phyloP scores from a whole-genome alignment of 2,797 vertebrate species.

The Petrocephalus sullivani region DNA sequence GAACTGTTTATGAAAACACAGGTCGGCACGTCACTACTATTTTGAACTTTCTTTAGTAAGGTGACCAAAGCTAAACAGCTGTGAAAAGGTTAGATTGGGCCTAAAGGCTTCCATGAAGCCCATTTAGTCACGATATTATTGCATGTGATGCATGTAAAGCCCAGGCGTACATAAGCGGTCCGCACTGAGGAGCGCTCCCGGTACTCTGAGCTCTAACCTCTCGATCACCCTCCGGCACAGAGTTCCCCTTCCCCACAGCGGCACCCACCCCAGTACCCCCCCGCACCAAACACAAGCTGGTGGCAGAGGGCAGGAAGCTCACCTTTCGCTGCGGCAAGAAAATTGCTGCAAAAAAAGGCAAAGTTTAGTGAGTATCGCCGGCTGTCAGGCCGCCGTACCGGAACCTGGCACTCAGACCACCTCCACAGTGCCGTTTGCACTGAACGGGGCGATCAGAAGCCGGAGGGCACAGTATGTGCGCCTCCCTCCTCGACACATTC shows the following conservation, averaged over 20 bases:
- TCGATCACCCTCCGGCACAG: slow-evolving; percentile 49
- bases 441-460: background rate
- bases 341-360: slow-evolving; percentile 88
- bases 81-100: background rate
- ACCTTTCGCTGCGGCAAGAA: slow-evolving; percentile 95
- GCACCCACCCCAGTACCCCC: slow-evolving; percentile 73
- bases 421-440: background rate
- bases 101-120: background rate
- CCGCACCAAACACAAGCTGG: slow-evolving; percentile 84
- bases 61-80: background rate
- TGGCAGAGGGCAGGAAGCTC: slow-evolving; percentile 84
- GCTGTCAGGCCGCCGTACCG: background rate
- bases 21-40: background rate
- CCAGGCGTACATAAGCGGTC: background rate
- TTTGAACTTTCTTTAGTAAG: background rate
- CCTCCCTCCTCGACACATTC: background rate
- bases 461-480: background rate
- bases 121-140: background rate
- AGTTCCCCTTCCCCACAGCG: slow-evolving; percentile 84
- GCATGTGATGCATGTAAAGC: background rate
- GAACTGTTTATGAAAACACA: background rate
- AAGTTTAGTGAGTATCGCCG: slow-evolving; percentile 82
- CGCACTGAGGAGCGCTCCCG: background rate
- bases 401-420: no score
- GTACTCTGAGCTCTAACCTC: background rate